These are phyloP conservation scores for Catamblyrhynchus diadema DNA, from an alignment of 2,797 vertebrate species.

Conservation along the genomic window DNA sequence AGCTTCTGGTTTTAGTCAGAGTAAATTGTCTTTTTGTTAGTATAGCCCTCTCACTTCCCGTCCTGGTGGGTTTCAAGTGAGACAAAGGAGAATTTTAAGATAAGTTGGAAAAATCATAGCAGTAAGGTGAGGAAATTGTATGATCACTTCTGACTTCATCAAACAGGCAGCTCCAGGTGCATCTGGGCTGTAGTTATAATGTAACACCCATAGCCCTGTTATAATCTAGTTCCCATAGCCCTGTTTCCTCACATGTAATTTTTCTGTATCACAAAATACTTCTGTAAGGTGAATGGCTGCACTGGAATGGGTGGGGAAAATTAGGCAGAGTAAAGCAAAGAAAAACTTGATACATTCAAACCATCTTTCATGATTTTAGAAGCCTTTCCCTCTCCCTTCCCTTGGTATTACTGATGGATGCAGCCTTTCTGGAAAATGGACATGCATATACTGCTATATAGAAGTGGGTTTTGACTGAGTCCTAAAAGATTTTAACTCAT, in stretches of 20 bases:
- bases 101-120: not conserved
- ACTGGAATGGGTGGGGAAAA: not conserved
- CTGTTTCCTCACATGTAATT: not conserved
- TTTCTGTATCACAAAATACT: not conserved
- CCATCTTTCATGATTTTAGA: slow-evolving; percentile 13
- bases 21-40: not conserved
- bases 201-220: not conserved
- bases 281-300: not conserved
- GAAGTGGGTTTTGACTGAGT: slow-evolving; percentile 37
- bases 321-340: not conserved
- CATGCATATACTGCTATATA: not conserved
- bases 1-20: not conserved
- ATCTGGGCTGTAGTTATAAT: not conserved
- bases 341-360: not conserved
- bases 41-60: not conserved
- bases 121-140: not conserved
- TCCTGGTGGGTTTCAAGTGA: not conserved
- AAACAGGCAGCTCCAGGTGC: not conserved
- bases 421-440: slow-evolving; percentile 35
- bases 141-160: not conserved
- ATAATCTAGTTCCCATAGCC: not conserved
- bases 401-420: slow-evolving; percentile 5
- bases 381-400: not conserved
- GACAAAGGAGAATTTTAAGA: not conserved
- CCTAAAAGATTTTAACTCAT: slow-evolving; percentile 57